Base-by-base conservation (phyloP, 2,888 invertebrate genomes). In the Noctua pronuba region DNA sequence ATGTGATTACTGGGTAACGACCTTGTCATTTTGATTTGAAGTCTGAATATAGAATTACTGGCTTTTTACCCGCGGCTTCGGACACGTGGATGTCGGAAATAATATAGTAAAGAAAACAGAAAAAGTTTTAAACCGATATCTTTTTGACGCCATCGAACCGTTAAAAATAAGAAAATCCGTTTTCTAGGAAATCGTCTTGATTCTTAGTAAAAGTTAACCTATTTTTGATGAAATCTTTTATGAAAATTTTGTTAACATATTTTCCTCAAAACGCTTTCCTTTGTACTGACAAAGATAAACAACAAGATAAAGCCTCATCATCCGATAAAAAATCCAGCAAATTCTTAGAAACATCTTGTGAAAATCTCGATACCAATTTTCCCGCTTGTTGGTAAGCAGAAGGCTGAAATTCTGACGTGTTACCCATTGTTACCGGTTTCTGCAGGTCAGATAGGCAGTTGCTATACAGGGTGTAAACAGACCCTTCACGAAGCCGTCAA, bases 181-280 rank as follows among this genome's bases (percentile, higher is more conserved):
- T 75, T 75, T 60, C 28, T 60, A 11, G 2, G 38, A 75, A 60
- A 49, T 38, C 18, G 3, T 75, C 1, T 73, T 10, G 10, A n/a
- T 77, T n/a, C 13, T 62, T 10, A 49, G 21, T n/a, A 52, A 64
- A 60, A 24, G 58, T 60, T 75, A 7, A 5, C 7, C 2, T 4
- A 21, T 41, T n/a, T 65, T 3, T 16, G 0, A 24, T 65, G 7
- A 64, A 24, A n/a, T n/a, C 11, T 64, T 24, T 18, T 49, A 18
- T 41, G 5, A 41, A 31, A 21, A 60, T 11, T 1, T 6, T 4
- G 7, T 46, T 46, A 24, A 16, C 16, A 11, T 24, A 28, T 35
- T 58, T 60, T 0, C 5, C 8, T 60, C 11, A 24, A 4, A 75
- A 74, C 41, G 21, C 2, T n/a, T 24, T 44, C 5, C 44, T 52